phyloP scores from a whole-genome alignment of 2,888 invertebrate genomes.

The Temnothorax ravouxi region DNA sequence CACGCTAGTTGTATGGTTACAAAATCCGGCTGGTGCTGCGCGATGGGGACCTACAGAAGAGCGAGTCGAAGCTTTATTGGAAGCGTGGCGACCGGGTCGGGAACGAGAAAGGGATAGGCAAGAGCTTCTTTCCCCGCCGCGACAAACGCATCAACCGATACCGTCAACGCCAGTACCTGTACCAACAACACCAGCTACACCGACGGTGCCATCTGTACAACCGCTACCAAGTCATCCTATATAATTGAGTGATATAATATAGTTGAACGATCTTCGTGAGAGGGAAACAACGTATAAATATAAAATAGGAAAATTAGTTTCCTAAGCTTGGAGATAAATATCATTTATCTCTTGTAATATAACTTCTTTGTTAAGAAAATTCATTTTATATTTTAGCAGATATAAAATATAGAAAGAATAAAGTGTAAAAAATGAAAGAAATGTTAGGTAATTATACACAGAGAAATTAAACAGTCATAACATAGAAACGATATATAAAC shows the following conservation, averaged over 20 bases:
- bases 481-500: conserved; percentile 3
- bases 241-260: conserved; percentile 60
- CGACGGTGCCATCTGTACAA: conserved; percentile 75
- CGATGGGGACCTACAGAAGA: conserved; percentile 98
- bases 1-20: conserved; percentile 97
- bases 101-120: conserved; percentile 92
- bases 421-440: conserved; percentile 34
- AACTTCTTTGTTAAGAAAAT: conserved; percentile 43
- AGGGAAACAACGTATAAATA: conserved; percentile 20
- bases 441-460: conserved; percentile 15
- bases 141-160: conserved; percentile 85
- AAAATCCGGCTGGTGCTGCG: conserved; percentile 96
- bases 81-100: conserved; percentile 94
- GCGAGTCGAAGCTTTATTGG: conserved; percentile 94
- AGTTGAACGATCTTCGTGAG: conserved; percentile 20
- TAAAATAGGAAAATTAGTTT: conserved; percentile 47
- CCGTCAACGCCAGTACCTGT: conserved; percentile 81
- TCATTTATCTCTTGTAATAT: conserved; percentile 54
- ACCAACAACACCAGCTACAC: conserved; percentile 77
- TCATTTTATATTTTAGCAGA: conserved; percentile 51
- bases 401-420: not conserved
- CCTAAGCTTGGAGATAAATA: conserved; percentile 47
- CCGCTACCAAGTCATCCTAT: conserved; percentile 73
- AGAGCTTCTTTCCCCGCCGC: conserved; percentile 90
- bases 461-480: conserved; percentile 30